Evolutionary conservation across 2,888 invertebrate species (phyloP).

Genomic region (Heliconius ismenius): DNA sequence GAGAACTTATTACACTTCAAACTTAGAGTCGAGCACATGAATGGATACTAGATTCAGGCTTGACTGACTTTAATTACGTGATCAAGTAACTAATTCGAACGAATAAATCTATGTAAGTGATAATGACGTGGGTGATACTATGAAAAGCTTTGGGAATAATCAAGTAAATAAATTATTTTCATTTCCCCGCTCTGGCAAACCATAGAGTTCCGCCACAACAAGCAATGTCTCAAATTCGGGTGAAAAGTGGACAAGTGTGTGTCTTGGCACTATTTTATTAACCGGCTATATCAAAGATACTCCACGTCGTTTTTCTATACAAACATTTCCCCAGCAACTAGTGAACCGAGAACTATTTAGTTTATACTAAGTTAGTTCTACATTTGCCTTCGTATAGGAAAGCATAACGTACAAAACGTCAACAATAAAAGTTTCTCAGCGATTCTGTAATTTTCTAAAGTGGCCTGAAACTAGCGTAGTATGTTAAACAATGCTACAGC

Average conservation of each 20-base stretch:
- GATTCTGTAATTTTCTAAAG: constrained; percentile 25
- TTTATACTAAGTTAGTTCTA: background rate
- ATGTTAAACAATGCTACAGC: constrained; percentile 21
- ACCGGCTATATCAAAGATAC: no score
- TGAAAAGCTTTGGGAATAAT: no score
- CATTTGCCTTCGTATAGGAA: background rate
- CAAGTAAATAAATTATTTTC: no score
- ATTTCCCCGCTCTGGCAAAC: no score
- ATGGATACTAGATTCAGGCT: constrained; percentile 6
- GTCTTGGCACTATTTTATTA: background rate
- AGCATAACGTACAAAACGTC: constrained; percentile 2
- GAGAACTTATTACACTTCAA: constrained; percentile 14
- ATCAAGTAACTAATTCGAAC: no score
- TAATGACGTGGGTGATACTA: no score
- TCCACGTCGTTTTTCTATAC: no score
- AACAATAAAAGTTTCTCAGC: constrained; percentile 19
- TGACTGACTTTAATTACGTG: background rate
- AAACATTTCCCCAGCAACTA: no score
- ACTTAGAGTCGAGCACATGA: constrained; percentile 13
- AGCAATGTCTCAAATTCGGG: background rate
- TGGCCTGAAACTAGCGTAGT: constrained; percentile 22
- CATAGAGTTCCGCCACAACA: background rate
- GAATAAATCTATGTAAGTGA: no score
- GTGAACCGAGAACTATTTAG: no score
- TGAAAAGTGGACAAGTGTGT: background rate